A percentile compares a stretch with the other conserved stretches of the same genome.
phyloP scores from a whole-genome alignment of 2,797 vertebrate genomes.

The Notolepis coatsorum region DNA sequence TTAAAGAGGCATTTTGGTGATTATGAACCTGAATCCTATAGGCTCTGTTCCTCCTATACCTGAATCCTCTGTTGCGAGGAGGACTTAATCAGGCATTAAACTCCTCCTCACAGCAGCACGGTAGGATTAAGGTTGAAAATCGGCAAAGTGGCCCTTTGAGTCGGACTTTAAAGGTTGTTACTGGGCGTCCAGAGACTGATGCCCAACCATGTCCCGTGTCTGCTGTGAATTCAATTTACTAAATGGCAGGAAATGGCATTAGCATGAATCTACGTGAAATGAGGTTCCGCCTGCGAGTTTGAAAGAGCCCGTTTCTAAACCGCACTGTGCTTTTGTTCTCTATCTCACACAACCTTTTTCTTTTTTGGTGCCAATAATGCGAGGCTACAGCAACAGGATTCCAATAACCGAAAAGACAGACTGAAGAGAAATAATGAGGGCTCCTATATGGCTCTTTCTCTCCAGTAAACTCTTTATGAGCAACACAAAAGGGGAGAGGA shows the following conservation, averaged over 20 bases:
- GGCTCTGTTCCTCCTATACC: too few species aligned
- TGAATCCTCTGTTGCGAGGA: too few species aligned
- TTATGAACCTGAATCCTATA: too few species aligned
- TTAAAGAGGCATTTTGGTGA: too few species aligned
- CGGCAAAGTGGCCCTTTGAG: too few species aligned
- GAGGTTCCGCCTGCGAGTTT: neutral
- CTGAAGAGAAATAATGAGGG: conserved; percentile 19
- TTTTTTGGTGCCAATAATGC: conserved; percentile 32
- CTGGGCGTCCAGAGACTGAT: too few species aligned
- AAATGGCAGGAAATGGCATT: conserved; percentile 60
- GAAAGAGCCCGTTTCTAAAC: conserved; percentile 34
- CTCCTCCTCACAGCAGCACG: too few species aligned
- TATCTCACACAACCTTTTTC: conserved; percentile 26
- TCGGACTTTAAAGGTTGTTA: too few species aligned
- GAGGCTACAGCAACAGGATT: conserved; percentile 35
- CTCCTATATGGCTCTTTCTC: neutral
- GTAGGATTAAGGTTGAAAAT: too few species aligned
- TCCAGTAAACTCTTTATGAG: conserved; percentile 50
- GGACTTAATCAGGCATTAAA: too few species aligned
- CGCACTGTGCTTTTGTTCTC: conserved; percentile 33
- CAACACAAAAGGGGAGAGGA: conserved; percentile 47
- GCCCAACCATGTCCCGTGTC: too few species aligned
- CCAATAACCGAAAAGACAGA: conserved; percentile 45
- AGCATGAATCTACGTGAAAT: conserved; percentile 36
- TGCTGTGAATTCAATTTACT: conserved; percentile 38